Evolutionary conservation across 2,797 vertebrate genomes (phyloP), one percentile per base, ranked within the genome.

Genomic region (Gymnocypris eckloni): DNA sequence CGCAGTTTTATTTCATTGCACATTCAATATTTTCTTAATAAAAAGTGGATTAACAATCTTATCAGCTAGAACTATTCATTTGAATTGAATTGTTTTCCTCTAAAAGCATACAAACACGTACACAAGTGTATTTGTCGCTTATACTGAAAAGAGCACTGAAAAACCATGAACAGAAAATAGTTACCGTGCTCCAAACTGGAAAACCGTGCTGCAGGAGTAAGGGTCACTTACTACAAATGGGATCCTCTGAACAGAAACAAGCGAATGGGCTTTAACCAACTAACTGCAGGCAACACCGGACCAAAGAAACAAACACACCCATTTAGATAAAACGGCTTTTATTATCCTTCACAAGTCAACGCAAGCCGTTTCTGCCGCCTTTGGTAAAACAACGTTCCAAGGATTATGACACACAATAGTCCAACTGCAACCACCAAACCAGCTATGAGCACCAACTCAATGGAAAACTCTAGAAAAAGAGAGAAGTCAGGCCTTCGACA

Each of bases 371-470:
- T 79, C 52, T 16, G 48, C 5, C 59, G 54, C 37, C 61, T 83
- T 45, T 20, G 33, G 52, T 77, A 83, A 72, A 86, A 39, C 12
- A 83, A n/a, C 6, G n/a, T 50, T 20, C 50, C 76, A 16, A 86
- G 33, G 4, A 83, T 61, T 43, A 77, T 1, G 22, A 79, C 13
- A 54, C 39, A 85, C 48, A 86, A 45, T 11, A 86, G 16, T 3
- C n/a, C 81, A 70, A 67, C 69, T 20, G 86, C 82, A 22, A 80
- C 77, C 39, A 90, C 72, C 33, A 90, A 61, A 18, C 28, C 81
- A 41, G 71, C 69, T 59, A 87, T 18, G 33, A 78, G 78, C 83
- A 85, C 48, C 59, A 78, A 33, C 70, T 83, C 70, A 20, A 37
- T 25, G 6, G 82, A 86, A 8, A 82, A 37, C 22, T 85, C 87